These are phyloP conservation scores for Halcyon malimbica DNA, from an alignment of 2,113 vertebrate species.

Conservation along the genomic window DNA sequence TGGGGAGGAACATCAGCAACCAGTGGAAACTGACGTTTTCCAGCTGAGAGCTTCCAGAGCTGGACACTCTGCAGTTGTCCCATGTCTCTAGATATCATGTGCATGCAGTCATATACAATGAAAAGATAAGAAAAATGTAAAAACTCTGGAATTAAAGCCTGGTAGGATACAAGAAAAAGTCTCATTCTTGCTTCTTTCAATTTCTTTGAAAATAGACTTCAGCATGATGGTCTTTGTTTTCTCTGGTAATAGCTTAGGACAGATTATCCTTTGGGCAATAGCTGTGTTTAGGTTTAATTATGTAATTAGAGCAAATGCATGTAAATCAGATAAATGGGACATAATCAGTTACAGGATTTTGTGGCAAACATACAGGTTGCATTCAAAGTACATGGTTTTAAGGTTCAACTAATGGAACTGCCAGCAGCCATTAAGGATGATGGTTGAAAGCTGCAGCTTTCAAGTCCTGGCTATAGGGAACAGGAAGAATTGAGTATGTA, in stretches of 20 bases:
- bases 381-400: background rate
- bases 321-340: background rate
- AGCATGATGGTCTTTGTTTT: background rate
- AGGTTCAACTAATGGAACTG: conserved; percentile 15
- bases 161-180: background rate
- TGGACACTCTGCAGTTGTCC: background rate
- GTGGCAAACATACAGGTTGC: background rate
- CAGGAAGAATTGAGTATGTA: background rate
- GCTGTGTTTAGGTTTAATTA: conserved; percentile 30
- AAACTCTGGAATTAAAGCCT: background rate
- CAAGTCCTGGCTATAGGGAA: background rate
- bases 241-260: background rate
- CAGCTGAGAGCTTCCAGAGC: background rate
- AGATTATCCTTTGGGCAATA: conserved; percentile 34
- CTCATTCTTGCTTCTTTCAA: background rate
- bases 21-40: background rate
- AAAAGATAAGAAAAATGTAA: background rate
- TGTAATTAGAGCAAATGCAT: background rate
- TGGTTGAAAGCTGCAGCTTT: background rate
- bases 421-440: conserved; percentile 17
- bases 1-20: background rate
- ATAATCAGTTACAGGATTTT: background rate
- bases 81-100: background rate
- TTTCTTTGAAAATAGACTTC: background rate
- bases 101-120: background rate